Evolutionary conservation across 2,797 vertebrate species (phyloP), one percentile per base, ranked within the genome.

Genomic region (Chaetodon trifasciatus): DNA sequence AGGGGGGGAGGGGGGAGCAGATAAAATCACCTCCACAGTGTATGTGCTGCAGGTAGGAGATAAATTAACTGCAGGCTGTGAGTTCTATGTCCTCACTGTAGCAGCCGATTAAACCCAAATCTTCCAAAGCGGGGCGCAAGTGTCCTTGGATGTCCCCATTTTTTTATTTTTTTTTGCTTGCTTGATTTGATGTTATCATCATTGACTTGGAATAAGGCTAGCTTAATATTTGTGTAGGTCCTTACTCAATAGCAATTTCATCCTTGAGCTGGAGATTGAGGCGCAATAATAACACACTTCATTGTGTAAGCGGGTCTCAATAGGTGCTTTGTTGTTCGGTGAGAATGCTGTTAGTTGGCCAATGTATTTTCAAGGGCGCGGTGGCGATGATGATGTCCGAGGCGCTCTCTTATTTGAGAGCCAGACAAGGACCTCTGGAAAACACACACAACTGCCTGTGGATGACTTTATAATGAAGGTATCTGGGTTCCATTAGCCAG

Each of bases 241-340:
- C 75, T 84, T 66, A 77, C 87, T 85, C 85, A 81, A 86, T 69
- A 77, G 79, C 86, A 89, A 90, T 91, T 91, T 90, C 84, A 86
- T 86, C 85, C 81, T 83, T 66, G 82, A 88, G 87, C 83, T 13
- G 39, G 73, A 78, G 78, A 80, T 82, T 52, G 81, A 73, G 83
- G 77, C 15, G 12, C 58, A 17, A 58, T 78, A 81, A 90, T 86
- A 84, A 90, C 60, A 71, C 78, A n/a, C 62, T 82, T 85, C 73
- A 86, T 84, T 84, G 83, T 86, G 83, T 55, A 37, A 58, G 78
- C 24, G 8, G 70, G 47, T 74, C 89, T 89, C 84, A 88, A 83
- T 82, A 44, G 83, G 76, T 17, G 79, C 79, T 85, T 81, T 83
- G 89, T 76, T 83, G 78, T 63, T 72, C 19, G n/a, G 67, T 79